These are phyloP conservation scores for Indicator indicator DNA, from an alignment of 2,113 vertebrate species.

Conservation along the genomic window DNA sequence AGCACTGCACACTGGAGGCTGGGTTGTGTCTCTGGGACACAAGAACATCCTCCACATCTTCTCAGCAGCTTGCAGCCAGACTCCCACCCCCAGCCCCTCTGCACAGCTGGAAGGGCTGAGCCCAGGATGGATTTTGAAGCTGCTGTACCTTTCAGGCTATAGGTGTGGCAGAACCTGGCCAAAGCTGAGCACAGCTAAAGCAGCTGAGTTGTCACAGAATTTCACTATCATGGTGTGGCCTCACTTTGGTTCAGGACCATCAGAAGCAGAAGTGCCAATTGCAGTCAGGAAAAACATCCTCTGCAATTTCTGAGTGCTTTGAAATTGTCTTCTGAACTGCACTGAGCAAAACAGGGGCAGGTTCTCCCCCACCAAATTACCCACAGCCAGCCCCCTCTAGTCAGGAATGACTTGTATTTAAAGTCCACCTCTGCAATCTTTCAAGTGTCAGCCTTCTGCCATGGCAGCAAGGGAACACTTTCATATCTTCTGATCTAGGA, in stretches of 20 bases:
- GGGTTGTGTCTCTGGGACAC: not conserved
- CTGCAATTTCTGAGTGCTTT: not conserved
- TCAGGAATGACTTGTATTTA: slow-evolving; percentile 4
- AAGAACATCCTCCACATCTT: not conserved
- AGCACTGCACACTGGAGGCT: fast-evolving
- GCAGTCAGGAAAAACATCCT: not conserved
- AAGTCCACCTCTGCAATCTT: not conserved
- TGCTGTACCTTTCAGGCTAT: not conserved
- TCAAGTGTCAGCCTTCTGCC: not conserved
- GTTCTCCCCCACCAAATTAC: not conserved
- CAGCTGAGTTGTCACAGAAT: not conserved
- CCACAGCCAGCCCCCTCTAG: not conserved
- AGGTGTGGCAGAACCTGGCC: not conserved
- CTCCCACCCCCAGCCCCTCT: no score
- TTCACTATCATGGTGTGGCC: not conserved
- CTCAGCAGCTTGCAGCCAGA: not conserved
- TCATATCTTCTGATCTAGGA: not conserved
- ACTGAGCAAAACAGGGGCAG: not conserved
- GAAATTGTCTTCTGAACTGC: not conserved
- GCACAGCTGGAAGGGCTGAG: no score
- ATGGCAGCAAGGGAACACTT: not conserved
- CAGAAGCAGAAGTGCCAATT: not conserved
- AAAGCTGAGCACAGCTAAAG: not conserved
- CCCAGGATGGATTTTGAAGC: not conserved
- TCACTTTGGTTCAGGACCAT: not conserved